Conservation (phyloP, 1,140 invertebrate species). For the Pinna nobilis region DNA sequence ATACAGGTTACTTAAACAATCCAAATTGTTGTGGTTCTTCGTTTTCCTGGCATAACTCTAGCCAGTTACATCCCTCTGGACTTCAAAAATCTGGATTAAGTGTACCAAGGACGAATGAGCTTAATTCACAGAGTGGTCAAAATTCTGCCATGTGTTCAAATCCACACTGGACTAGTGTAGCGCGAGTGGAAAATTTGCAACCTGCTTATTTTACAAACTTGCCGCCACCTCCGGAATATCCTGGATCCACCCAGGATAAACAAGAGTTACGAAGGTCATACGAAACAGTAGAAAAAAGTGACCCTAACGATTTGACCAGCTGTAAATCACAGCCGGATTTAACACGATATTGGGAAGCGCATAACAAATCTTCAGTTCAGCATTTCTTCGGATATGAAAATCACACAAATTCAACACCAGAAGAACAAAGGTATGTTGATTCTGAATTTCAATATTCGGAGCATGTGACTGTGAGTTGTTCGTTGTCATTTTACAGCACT, state of each 20-base stretch:
- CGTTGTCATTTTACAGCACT: too few species aligned
- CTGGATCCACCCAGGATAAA: slow-evolving; percentile 78
- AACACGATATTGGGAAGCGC: slow-evolving; percentile 60
- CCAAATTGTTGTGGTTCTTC: slow-evolving; percentile 24
- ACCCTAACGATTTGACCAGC: slow-evolving; percentile 49
- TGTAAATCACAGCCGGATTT: slow-evolving; percentile 88
- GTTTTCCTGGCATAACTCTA: slow-evolving; percentile 31
- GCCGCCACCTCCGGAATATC: slow-evolving; percentile 68
- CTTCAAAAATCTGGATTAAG: slow-evolving; percentile 21
- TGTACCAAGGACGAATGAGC: slow-evolving; percentile 9
- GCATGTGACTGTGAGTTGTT: neutral
- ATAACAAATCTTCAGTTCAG: slow-evolving; percentile 38
- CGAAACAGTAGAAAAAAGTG: slow-evolving; percentile 58
- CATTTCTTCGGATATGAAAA: slow-evolving; percentile 31
- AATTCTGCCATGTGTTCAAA: slow-evolving; percentile 14
- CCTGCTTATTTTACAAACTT: slow-evolving; percentile 56
- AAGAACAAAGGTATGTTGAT: slow-evolving; percentile 14
- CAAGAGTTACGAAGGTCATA: slow-evolving; percentile 60
- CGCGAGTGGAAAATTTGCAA: slow-evolving; percentile 30
- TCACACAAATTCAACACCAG: neutral
- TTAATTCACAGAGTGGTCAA: slow-evolving; percentile 2
- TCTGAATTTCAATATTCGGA: neutral
- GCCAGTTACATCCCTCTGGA: neutral
- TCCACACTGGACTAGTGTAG: slow-evolving; percentile 22
- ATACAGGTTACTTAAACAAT: slow-evolving; percentile 38